Evolutionary conservation across 2,888 invertebrate genomes (phyloP).

Genomic region (Cyrtodaria siliqua): DNA sequence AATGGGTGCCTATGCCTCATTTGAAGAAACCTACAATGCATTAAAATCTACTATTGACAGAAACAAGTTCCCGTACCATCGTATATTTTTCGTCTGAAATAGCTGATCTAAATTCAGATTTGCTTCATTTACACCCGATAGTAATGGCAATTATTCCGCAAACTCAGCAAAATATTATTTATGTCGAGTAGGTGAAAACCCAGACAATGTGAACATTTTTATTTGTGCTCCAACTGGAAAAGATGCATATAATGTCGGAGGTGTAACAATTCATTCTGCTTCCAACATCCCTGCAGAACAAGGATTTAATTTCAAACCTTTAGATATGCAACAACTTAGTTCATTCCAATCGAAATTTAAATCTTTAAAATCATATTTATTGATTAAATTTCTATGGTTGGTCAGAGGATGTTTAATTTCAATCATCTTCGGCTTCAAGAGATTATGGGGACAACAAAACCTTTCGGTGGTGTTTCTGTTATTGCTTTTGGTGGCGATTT

Average conservation of each 20-base stretch:
- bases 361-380: constrained; percentile 7
- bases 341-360: no score
- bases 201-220: constrained; percentile 36
- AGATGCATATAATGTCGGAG: constrained; percentile 50
- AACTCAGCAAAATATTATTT: constrained; percentile 1
- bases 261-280: constrained; percentile 42
- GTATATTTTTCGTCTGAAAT: constrained; percentile 7
- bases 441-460: constrained; percentile 8
- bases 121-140: neutral
- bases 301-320: constrained; percentile 12
- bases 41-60: neutral
- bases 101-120: constrained; percentile 4
- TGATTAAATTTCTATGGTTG: constrained; percentile 27
- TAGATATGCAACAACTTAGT: no score
- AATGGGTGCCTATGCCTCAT: constrained; percentile 29
- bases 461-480: constrained; percentile 43
- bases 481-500: constrained; percentile 17
- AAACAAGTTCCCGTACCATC: neutral
- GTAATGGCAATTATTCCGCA: neutral
- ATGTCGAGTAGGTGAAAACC: constrained; percentile 37
- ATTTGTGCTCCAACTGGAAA: constrained; percentile 59
- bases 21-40: constrained; percentile 27
- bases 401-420: constrained; percentile 29
- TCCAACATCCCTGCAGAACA: constrained; percentile 50
- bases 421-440: constrained; percentile 33